Base-by-base conservation (phyloP, 2,797 vertebrate genomes). In the Acropternis orthonyx region DNA sequence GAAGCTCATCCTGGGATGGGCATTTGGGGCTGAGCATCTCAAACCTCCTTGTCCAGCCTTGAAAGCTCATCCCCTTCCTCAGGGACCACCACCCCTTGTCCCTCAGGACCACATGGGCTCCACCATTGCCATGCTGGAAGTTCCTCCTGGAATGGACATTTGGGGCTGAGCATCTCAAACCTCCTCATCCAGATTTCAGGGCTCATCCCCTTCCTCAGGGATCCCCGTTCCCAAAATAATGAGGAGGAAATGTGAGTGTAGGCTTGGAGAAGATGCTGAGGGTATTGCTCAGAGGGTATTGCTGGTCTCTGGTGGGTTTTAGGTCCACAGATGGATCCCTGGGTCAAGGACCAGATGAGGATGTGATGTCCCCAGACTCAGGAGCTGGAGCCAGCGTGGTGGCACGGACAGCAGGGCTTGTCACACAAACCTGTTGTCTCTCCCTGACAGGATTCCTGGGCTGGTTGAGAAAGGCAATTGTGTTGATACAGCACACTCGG, bases 351-450 rank as follows among this genome's bases (percentile, higher is more conserved):
- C n/a, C 22, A 23, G n/a, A 26, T 3, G 22, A 24, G 34, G 49
- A 8, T 3, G 14, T 6, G 41, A 52, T n/a, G 24, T 81, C 43
- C 43, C 62, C 55, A 39, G 30, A 3, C 32, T 1, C 8, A 1
- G 22, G 54, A 69, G 68, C 75, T 36, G 48, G 51, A 73, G 85
- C 22, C 78, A 54, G 76, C 1, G 0, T 10, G 30, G 83, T 63
- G 72, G 43, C 82, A 77, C 0, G 12, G 51, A 10, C 49, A 58
- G 52, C 6, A 7, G 68, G 21, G 37, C 28, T 67, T 59, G 76
- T 95, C 95, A 81, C 69, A 34, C 43, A 26, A 41, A 48, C 62
- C 93, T 79, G 81, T 26, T 87, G 79, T 78, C 76, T 84, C 34
- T 14, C 61, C 48, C 79, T 88, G 94, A 88, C 92, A 88, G 80